Evolutionary conservation across 2,797 vertebrate species (phyloP), one percentile per base, ranked within the genome.

Genomic region (Tachyglossus aculeatus): DNA sequence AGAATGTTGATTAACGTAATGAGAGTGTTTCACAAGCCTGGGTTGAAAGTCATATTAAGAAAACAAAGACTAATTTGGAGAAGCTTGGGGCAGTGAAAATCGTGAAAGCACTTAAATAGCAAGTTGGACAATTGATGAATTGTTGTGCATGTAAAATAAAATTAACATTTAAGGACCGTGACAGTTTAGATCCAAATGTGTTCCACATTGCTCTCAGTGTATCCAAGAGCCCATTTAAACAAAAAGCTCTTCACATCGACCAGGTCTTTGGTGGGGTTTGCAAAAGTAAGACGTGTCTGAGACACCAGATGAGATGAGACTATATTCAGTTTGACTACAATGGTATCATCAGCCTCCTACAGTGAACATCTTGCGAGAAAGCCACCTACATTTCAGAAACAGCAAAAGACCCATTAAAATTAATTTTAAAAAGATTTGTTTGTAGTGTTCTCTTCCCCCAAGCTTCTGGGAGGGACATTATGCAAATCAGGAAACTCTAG

Each of bases 321-420:
- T 40, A 4, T 19, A 18, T 47, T 62, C 61, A 50, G 13, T 24
- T 39, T 37, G n/a, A 51, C 18, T 16, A n/a, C 4, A 69, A 24
- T 44, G 51, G 60, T 62, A 73, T 68, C 58, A 67, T 77, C 74
- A 66, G 60, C 53, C 36, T 50, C 58, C 38, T 27, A 38, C 64
- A 33, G 58, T 45, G 53, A 44, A 48, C 52, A 25, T 66, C 77
- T 67, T 67, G 29, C 67, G 36, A 59, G 52, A 76, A 66, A 50
- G 29, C 41, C 38, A 39, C 34, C 69, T 54, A 37, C 39, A 54
- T 55, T 48, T 56, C 56, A 34, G 45, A 34, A 18, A 73, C 9
- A 33, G 51, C 69, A 59, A 56, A 53, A 72, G 43, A 37, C 13
- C 32, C 33, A 57, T 70, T 74, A 71, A 59, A 59, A 72, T 71